Conservation (phyloP, 2,113 vertebrate genomes). For the Sceloporus undulatus region DNA sequence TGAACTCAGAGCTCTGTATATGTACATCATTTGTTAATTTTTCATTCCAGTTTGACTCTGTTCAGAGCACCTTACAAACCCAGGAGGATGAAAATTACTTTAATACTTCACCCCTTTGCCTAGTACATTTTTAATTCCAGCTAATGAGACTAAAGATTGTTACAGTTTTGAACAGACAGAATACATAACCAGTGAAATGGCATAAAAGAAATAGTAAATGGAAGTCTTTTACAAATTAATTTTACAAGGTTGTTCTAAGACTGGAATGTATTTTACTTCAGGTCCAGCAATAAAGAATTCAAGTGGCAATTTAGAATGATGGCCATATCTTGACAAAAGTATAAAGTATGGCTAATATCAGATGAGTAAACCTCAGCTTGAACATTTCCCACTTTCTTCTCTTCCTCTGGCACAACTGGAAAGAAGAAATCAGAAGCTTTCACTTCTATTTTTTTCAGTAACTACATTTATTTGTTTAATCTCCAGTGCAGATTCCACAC, state of each 20-base stretch:
- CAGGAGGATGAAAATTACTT: neutral
- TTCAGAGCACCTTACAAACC: neutral
- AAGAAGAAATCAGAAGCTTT: no score
- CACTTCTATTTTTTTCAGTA: no score
- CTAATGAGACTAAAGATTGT: neutral
- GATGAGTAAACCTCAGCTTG: no score
- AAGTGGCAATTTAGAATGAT: neutral
- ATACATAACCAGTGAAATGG: neutral
- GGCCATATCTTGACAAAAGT: neutral
- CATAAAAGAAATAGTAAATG: neutral
- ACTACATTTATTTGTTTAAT: no score
- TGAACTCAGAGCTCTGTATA: neutral
- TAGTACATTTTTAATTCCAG: slow-evolving; percentile 7
- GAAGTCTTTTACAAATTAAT: neutral
- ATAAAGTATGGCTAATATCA: no score
- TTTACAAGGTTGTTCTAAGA: neutral
- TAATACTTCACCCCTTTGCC: neutral
- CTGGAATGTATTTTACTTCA: neutral
- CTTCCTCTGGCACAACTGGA: no score
- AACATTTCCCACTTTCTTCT: no score
- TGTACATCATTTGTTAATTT: neutral
- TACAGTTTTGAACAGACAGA: neutral
- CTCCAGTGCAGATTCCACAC: neutral
- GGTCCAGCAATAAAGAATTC: neutral
- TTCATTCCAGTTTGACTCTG: neutral